These are phyloP conservation scores for Camponotus floridanus DNA, from an alignment of 1,140 invertebrate genomes.

Conservation along the genomic window DNA sequence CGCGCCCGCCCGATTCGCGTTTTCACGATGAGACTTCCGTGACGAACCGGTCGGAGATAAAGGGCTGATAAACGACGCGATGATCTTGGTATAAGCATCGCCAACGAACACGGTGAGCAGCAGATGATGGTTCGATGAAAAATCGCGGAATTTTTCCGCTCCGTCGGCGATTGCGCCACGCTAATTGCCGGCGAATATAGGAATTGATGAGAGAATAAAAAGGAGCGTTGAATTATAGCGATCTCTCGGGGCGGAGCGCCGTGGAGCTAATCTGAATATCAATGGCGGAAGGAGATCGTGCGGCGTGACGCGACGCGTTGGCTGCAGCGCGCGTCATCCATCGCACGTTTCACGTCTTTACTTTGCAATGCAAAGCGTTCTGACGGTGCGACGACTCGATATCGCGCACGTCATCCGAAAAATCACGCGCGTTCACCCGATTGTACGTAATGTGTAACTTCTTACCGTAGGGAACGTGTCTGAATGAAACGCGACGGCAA, in stretches of 20 bases:
- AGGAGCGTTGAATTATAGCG: slow-evolving; percentile 46
- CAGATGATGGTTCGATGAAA: background rate
- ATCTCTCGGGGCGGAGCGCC: background rate
- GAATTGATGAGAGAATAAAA: slow-evolving; percentile 32
- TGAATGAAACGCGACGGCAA: slow-evolving; percentile 11
- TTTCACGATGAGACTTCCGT: slow-evolving; percentile 37
- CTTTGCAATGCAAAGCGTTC: slow-evolving; percentile 38
- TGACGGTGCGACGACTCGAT: background rate
- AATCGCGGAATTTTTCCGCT: slow-evolving; percentile 34
- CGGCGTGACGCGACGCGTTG: background rate
- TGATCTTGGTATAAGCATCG: background rate
- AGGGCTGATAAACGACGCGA: slow-evolving; percentile 53
- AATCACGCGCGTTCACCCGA: slow-evolving; percentile 18
- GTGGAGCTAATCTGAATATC: slow-evolving; percentile 63
- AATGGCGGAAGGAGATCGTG: slow-evolving; percentile 48
- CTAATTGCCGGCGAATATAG: slow-evolving; percentile 48
- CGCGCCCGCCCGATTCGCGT: slow-evolving; percentile 10
- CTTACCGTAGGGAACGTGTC: background rate
- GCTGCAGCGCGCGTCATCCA: slow-evolving; percentile 50
- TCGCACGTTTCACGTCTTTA: slow-evolving; percentile 39
- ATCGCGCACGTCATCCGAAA: slow-evolving; percentile 44
- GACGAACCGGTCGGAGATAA: slow-evolving; percentile 67
- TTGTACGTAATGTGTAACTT: slow-evolving; percentile 19
- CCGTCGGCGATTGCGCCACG: slow-evolving; percentile 7
- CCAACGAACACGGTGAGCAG: background rate